A percentile compares a stretch with the other conserved stretches of the same genome.
phyloP scores from a whole-genome alignment of 2,888 invertebrate genomes.

The Limenitis camilla region DNA sequence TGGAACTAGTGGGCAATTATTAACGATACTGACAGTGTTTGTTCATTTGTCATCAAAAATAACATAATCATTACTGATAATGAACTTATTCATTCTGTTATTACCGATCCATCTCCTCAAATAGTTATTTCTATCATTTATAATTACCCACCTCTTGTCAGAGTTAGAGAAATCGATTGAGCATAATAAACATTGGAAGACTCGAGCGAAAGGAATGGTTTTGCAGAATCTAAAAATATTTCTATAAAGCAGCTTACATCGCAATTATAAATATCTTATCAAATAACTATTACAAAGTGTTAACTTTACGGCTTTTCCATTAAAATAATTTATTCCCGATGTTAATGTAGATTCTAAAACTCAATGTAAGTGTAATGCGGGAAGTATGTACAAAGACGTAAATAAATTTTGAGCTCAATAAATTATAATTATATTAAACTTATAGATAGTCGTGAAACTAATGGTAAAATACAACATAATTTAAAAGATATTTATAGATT shows the following conservation, averaged over 20 bases:
- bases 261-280: conserved; percentile 17
- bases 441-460: not conserved
- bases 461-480: conserved; percentile 4
- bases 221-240: conserved; percentile 16
- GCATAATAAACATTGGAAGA: conserved; percentile 56
- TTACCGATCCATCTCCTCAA: too few species aligned
- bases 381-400: not conserved
- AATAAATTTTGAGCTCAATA: not conserved
- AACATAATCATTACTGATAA: too few species aligned
- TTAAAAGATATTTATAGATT: not conserved
- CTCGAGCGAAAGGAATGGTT: conserved; percentile 39
- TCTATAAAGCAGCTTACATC: conserved; percentile 13
- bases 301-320: not conserved
- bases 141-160: conserved; percentile 5
- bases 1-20: conserved; percentile 9
- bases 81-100: too few species aligned
- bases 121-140: not conserved
- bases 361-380: not conserved
- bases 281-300: conserved; percentile 5
- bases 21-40: not conserved
- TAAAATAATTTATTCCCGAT: not conserved
- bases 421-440: not conserved
- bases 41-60: not conserved
- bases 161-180: conserved; percentile 35
- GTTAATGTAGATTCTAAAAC: not conserved